Evolutionary conservation across 2,888 invertebrate species (phyloP), one percentile per base, ranked within the genome.

Genomic region (Norana najaformis): DNA sequence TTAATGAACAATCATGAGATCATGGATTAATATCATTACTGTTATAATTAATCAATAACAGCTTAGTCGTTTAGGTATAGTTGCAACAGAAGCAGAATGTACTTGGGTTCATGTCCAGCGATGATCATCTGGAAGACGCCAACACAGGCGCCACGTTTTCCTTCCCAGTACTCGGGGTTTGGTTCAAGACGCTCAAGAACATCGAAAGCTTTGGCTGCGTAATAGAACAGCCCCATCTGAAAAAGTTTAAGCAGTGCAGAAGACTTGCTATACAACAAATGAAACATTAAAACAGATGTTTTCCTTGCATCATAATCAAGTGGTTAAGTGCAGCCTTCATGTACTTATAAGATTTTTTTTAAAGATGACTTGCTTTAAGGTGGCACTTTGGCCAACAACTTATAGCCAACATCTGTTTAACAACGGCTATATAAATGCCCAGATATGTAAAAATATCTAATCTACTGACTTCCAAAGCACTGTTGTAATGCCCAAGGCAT

Each of bases 161-260:
- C 99, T 95, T 98, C 99, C 99, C 98, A 99, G 96, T 98, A 97
- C 94, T 99, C 99, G 0, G 98, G 98, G 93, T 97, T 98, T 0
- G 98, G 98, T 95, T 99, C 99, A 93, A 98, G 96, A 93, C 92
- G 96, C 94, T 99, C 98, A 3, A 99, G 95, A 96, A 98, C 97
- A 94, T 99, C 98, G 95, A 99, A 99, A 0, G 99, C 98, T 94
- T 98, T 98, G 3, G 98, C 98, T 0, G 99, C 97, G 92, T 98
- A 97, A 96, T 98, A 97, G 95, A 98, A 99, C 94, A 99, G 98
- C 0, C 98, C 98, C 96, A 98, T 97, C 94, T 95, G 90, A 34
- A 91, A 88, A 13, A 90, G 20, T 23, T 13, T 69, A 69, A n/a
- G n/a, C n/a, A 69, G n/a, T 69, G 4, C n/a, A 69, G 8, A n/a